Percentiles rank a stretch among this genome's conserved stretches.
Evolutionary conservation across 2,113 vertebrate genomes (phyloP).

Genomic region (Tupaia chinensis): DNA sequence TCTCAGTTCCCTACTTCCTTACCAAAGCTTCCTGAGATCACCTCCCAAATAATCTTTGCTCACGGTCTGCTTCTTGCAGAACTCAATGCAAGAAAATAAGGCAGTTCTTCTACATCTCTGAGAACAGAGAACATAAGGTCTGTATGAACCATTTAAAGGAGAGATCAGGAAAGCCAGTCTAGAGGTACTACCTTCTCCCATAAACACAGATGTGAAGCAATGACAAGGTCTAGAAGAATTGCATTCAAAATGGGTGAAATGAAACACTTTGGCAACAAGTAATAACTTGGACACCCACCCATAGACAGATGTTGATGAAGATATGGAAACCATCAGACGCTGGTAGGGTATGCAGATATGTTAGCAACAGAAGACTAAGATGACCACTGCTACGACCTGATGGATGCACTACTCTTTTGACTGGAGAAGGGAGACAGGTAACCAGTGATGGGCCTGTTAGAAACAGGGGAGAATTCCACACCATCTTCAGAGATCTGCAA

Average conservation of each 20-base stretch:
- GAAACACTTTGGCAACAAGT: background rate
- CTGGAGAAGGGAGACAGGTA: background rate
- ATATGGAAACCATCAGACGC: background rate
- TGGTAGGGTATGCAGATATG: too few relatives aligned
- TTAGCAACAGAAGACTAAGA: background rate
- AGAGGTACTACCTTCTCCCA: background rate
- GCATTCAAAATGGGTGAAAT: background rate
- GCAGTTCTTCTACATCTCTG: background rate
- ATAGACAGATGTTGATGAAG: background rate
- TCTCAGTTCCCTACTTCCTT: background rate
- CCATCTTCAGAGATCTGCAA: background rate
- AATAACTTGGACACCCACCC: background rate
- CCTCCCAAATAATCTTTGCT: background rate
- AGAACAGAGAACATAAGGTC: background rate
- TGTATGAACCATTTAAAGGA: background rate
- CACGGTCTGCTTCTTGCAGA: background rate
- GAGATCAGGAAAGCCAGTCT: background rate
- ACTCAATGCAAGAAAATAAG: background rate
- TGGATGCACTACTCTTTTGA: background rate
- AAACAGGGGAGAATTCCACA: background rate
- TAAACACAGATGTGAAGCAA: background rate
- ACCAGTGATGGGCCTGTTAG: background rate
- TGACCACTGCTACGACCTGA: rapidly evolving
- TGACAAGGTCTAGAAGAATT: background rate
- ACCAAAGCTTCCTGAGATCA: background rate